A percentile compares a stretch with the other conserved stretches of the same genome.
These are phyloP conservation scores for Gopherus evgoodei DNA, from an alignment of 2,113 vertebrate genomes.

Conservation along the genomic window DNA sequence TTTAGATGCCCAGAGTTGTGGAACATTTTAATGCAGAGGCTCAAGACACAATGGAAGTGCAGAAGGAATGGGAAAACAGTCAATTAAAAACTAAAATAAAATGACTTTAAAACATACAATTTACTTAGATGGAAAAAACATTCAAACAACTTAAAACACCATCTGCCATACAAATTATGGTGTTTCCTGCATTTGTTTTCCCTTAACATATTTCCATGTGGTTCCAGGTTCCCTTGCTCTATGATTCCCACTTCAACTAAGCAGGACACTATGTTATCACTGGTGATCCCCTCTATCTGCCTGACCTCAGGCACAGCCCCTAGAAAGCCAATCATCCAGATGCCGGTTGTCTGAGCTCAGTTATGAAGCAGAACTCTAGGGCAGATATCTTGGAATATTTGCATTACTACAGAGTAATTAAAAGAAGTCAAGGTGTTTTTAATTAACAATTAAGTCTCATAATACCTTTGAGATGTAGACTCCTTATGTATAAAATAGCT, in stretches of 20 bases:
- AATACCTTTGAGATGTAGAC: not conserved
- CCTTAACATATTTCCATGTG: not conserved
- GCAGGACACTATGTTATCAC: not conserved
- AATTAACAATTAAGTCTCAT: not conserved
- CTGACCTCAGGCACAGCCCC: not conserved
- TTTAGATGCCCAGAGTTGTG: rapidly evolving
- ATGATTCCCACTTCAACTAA: not conserved
- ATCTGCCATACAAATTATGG: constrained; percentile 17
- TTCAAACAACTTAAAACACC: not conserved
- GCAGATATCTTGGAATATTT: not conserved
- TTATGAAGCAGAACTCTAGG: not conserved
- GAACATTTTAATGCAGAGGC: not conserved
- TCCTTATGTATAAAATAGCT: not conserved
- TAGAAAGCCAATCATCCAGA: not conserved
- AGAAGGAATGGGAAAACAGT: not conserved
- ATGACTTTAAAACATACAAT: not conserved
- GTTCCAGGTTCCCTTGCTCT: not conserved
- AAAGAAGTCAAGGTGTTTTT: not conserved
- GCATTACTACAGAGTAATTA: not conserved
- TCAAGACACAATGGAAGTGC: not conserved
- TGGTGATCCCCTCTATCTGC: not conserved
- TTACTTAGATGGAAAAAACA: not conserved
- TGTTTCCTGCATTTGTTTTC: not conserved
- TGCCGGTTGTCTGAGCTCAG: not conserved
- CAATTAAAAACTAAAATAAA: constrained; percentile 13